phyloP scores from a whole-genome alignment of 1,140 invertebrate species.

The Drosophila orena region DNA sequence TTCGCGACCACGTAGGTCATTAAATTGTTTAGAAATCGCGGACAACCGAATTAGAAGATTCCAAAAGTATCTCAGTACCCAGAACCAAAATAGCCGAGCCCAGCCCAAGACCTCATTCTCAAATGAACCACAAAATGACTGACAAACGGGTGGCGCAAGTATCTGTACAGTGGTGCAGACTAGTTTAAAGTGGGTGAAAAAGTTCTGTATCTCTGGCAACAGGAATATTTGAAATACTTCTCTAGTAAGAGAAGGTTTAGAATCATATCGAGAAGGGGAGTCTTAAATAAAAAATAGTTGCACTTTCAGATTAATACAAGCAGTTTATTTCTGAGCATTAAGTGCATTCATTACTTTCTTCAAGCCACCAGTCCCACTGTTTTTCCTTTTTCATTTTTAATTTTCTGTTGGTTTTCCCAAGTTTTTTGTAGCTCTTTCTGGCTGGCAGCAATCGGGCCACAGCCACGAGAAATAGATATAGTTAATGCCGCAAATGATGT shows the following conservation, averaged over 20 bases:
- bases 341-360: neutral
- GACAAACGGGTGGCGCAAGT: conserved; percentile 60
- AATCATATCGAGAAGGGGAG: too few relatives aligned
- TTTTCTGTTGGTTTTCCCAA: conserved; percentile 39
- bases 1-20: conserved; percentile 77
- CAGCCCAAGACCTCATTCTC: conserved; percentile 40
- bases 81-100: conserved; percentile 38
- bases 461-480: conserved; percentile 67
- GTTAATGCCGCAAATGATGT: conserved; percentile 77
- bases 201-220: too few relatives aligned
- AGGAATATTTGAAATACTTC: too few relatives aligned
- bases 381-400: conserved; percentile 8
- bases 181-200: neutral
- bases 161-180: conserved; percentile 47
- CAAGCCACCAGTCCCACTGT: conserved; percentile 18
- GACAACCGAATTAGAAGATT: conserved; percentile 33
- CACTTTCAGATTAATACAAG: too few relatives aligned
- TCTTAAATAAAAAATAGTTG: too few relatives aligned
- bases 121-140: conserved; percentile 79
- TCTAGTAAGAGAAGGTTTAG: too few relatives aligned
- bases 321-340: neutral
- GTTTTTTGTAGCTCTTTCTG: conserved; percentile 30
- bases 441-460: conserved; percentile 18
- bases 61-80: conserved; percentile 35
- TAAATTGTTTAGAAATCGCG: conserved; percentile 81